Evolutionary conservation across 1,140 invertebrate genomes (phyloP).

Genomic region (Zophobas atratus): DNA sequence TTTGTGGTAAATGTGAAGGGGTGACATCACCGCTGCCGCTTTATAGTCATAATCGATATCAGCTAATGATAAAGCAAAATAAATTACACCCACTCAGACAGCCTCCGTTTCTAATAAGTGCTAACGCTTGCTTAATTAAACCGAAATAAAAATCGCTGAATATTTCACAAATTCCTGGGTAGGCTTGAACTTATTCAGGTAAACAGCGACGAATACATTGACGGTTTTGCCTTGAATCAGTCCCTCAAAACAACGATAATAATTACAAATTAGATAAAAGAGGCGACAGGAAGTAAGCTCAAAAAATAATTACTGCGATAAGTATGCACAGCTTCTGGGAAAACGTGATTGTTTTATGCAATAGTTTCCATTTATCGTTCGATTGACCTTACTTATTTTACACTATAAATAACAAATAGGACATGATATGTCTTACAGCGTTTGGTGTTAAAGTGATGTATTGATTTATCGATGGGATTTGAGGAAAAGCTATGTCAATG

Average conservation of each 20-base stretch:
- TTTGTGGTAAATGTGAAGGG: neutral
- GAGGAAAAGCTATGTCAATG: slow-evolving; percentile 30
- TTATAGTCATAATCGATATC: slow-evolving; percentile 2
- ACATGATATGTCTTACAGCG: neutral
- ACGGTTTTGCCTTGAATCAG: neutral
- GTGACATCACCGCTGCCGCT: neutral
- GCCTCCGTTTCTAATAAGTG: slow-evolving; percentile 1
- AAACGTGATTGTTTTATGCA: slow-evolving; percentile 37
- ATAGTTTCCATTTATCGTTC: slow-evolving; percentile 4
- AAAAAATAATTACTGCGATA: slow-evolving; percentile 17
- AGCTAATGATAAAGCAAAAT: neutral
- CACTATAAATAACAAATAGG: neutral
- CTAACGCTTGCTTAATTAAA: slow-evolving; percentile 2
- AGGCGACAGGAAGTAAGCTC: slow-evolving; percentile 27
- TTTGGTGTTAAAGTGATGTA: neutral
- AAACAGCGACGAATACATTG: neutral
- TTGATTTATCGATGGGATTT: slow-evolving; percentile 21
- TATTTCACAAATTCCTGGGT: neutral
- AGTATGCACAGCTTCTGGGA: slow-evolving; percentile 12
- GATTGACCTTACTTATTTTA: slow-evolving; percentile 33
- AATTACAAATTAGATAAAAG: neutral
- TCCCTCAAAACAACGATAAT: neutral
- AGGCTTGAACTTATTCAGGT: neutral
- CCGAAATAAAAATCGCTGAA: neutral
- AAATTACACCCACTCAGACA: slow-evolving; percentile 27